These are phyloP conservation scores for Dasypolia templi DNA, from an alignment of 2,888 invertebrate species.

Conservation along the genomic window DNA sequence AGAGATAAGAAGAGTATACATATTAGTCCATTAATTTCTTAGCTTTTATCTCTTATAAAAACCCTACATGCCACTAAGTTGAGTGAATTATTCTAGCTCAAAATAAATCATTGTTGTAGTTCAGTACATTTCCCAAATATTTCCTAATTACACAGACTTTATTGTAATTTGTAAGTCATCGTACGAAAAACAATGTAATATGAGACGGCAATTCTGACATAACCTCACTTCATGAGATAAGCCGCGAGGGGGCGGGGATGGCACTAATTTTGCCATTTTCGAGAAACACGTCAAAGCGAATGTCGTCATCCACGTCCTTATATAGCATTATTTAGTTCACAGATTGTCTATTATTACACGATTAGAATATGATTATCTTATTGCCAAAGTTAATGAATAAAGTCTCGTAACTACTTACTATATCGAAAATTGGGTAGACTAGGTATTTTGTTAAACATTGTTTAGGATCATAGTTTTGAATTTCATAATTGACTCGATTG, in stretches of 20 bases:
- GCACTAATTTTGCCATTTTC: slow-evolving; percentile 29
- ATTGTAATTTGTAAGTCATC: slow-evolving; percentile 32
- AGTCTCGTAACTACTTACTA: too few relatives aligned
- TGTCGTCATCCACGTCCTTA: slow-evolving; percentile 6
- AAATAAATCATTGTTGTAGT: neutral
- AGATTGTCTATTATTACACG: slow-evolving; percentile 5
- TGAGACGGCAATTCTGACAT: slow-evolving; percentile 36
- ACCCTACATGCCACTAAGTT: neutral
- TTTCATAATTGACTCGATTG: neutral
- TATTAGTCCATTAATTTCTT: neutral
- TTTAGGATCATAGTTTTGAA: neutral
- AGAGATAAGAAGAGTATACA: neutral
- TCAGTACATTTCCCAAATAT: neutral
- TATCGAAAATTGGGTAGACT: neutral
- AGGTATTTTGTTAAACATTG: neutral
- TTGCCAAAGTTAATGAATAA: neutral
- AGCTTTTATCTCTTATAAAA: neutral
- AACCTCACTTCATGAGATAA: slow-evolving; percentile 44
- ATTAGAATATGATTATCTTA: neutral
- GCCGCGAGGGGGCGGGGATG: neutral
- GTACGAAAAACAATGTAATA: slow-evolving; percentile 31
- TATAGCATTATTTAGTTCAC: slow-evolving; percentile 6
- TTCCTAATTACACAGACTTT: slow-evolving; percentile 11
- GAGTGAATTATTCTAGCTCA: neutral
- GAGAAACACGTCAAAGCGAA: slow-evolving; percentile 7